phyloP scores from a whole-genome alignment of 2,113 vertebrate species.

The Coptodon bakossiorum region DNA sequence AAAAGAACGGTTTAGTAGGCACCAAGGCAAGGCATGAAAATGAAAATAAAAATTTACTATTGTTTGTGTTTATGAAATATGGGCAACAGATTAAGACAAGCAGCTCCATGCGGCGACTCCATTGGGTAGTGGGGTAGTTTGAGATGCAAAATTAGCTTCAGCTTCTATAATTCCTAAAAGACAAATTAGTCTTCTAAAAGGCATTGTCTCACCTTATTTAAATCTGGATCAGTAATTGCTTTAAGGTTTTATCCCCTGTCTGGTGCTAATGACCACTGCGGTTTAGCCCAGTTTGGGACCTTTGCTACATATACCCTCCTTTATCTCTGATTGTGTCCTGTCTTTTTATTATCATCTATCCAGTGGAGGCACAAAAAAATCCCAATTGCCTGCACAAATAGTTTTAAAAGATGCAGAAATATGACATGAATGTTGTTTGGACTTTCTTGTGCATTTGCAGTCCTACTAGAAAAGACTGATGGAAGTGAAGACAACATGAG shows the following conservation, averaged over 20 bases:
- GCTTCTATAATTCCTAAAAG: neutral
- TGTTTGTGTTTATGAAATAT: neutral
- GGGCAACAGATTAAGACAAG: neutral
- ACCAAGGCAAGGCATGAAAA: neutral
- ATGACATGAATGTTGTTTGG: neutral
- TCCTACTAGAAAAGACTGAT: neutral
- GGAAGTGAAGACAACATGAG: neutral
- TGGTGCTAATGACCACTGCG: neutral
- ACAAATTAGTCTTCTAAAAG: neutral
- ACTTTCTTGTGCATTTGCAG: neutral
- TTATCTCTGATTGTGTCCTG: neutral
- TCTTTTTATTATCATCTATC: neutral
- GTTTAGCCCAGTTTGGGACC: neutral
- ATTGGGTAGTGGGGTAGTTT: neutral
- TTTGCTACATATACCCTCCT: neutral
- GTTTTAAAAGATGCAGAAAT: neutral
- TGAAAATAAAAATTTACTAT: neutral
- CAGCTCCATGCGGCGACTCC: neutral
- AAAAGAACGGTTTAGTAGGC: conserved; percentile 4
- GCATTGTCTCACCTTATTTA: neutral
- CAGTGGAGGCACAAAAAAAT: neutral
- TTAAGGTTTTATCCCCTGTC: neutral
- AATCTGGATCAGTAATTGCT: neutral
- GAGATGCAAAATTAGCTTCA: neutral
- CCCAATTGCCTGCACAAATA: neutral